Base-by-base conservation (phyloP, 2,888 invertebrate species). In the Dioctria linearis region DNA sequence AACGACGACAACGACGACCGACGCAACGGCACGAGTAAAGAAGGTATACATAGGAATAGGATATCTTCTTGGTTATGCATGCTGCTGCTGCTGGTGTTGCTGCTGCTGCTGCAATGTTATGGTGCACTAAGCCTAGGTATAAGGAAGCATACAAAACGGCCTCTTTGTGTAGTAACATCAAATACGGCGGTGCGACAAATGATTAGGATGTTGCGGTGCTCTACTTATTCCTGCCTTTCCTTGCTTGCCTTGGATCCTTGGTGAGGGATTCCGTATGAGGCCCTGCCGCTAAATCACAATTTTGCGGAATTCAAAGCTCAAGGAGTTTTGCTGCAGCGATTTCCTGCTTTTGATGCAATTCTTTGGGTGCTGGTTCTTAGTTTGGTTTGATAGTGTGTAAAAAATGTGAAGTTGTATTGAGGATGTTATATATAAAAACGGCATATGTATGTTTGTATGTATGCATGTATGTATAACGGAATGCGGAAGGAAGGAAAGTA, bases 171-270 rank as follows among this genome's bases (percentile, higher is more conserved):
- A 73, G 73, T 73, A 73, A 73, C 59, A 73, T 59, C 57, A 73
- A 59, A 42, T 40, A 73, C 73, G 73, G 57, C 73, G 73, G 73
- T 73, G 73, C 73, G 73, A 73, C 73, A 73, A 73, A 73, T 73
- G 73, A 73, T 73, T 73, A 73, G 73, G 73, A 73, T 73, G 73
- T 73, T 73, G 73, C 73, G 73, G 73, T 73, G 73, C 73, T 73
- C 73, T 59, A 73, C 59, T 73, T 73, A 42, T 25, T 39, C 25
- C 11, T 39, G 37, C 37, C 25, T 37, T 39, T 63, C 63, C 63
- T 63, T 54, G 54, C 54, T n/a, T 54, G 6, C 54, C 54, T 54
- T 54, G 54, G 54, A 8, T 25, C 37, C 61, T 4, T 39, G 61
- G 4, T 39, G 37, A 54, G 54, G 69, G 69, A 69, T 69, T 37